Evolutionary conservation across 2,888 invertebrate species (phyloP).

Genomic region (Pristionchus japonicus): DNA sequence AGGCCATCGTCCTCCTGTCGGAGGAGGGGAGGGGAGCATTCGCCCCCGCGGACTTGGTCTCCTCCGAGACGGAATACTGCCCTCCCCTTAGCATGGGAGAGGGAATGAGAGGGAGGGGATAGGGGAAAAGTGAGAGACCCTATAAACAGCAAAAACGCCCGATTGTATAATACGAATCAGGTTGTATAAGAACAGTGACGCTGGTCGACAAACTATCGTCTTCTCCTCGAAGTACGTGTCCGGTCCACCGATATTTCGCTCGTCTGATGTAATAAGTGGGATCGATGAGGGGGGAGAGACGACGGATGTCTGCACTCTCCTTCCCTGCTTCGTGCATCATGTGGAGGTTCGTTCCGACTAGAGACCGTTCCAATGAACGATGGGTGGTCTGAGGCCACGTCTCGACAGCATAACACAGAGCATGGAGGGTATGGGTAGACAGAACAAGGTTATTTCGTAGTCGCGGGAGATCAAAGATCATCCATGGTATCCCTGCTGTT

Average conservation of each 20-base stretch:
- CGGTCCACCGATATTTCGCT: conserved; percentile 5
- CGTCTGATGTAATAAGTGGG: background rate
- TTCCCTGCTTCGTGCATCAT: background rate
- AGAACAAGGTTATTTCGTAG: background rate
- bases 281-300: background rate
- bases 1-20: no score
- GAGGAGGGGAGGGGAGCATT: no score
- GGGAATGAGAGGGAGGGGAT: no score
- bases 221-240: background rate
- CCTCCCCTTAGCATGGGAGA: no score
- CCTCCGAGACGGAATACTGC: no score
- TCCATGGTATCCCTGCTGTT: no score
- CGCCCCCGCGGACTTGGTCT: no score
- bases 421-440: background rate
- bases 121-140: no score
- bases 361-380: background rate
- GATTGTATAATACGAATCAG: no score
- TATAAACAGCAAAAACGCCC: no score
- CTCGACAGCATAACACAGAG: background rate
- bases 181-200: no score
- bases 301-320: background rate
- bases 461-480: no score
- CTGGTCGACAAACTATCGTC: background rate
- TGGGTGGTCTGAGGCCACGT: background rate
- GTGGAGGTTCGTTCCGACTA: background rate